Base-by-base conservation (phyloP, 2,113 vertebrate genomes). In the Ondatra zibethicus region DNA sequence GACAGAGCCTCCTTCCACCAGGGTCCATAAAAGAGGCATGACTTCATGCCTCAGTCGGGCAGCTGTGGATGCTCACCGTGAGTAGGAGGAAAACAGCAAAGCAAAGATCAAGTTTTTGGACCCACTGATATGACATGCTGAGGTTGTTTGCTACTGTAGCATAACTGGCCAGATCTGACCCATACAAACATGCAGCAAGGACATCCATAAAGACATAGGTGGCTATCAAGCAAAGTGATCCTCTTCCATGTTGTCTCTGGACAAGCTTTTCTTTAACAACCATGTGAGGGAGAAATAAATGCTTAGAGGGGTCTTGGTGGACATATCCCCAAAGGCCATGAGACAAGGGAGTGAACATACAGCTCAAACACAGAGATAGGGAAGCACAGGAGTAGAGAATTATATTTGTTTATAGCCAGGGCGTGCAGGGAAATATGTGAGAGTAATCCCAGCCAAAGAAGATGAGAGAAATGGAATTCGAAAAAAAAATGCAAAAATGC, bases 121-220 rank as follows among this genome's bases (percentile, higher is more conserved):
- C 2, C 10, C 63, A n/a, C 12, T 0, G 1, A 16, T 23, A 27
- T 5, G 2, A 16, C 16, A 45, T 17, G 8, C 72, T 0, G 39
- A 65, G 66, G 9, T 81, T 63, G 0, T 58, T 25, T 61, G 76
- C 85, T 72, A 36, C 33, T 14, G n/a, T 9, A 21, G 14, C 29
- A 5, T 6, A 25, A 25, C 21, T 65, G 29, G 8, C 55, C 66
- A 12, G 27, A 36, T 68, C 58, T 52, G 52, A 66, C 33, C 63
- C 19, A 73, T 16, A 33, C 45, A 66, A 27, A 27, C 58, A 13
- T 25, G 31, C 4, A 29, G 86, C 8, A 58, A 36, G 25, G 5
- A 10, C 8, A 39, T 9, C 36, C 31, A 39, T 0, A 25, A 68
- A 8, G 3, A 13, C 0, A 7, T 13, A 31, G 70, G 27, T 6